Evolutionary conservation across 2,113 vertebrate species (phyloP).

Genomic region (Sapayoa aenigma): DNA sequence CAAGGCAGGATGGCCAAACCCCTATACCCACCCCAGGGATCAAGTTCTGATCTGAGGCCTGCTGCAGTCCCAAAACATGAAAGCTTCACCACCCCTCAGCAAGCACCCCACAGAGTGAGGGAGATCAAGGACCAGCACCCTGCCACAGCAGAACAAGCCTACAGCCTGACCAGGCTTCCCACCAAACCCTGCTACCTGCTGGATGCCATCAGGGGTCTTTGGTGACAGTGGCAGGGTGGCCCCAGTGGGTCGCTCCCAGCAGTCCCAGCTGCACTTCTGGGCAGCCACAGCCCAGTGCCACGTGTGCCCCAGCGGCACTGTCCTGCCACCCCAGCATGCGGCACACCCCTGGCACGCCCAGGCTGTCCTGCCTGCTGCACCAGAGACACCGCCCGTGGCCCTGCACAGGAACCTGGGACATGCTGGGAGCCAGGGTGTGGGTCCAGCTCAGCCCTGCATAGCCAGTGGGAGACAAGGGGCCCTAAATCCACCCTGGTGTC

Average conservation of each 20-base stretch:
- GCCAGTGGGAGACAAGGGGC: neutral
- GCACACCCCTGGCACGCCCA: neutral
- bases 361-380: neutral
- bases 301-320: neutral
- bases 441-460: neutral
- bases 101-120: neutral
- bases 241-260: neutral
- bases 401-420: neutral
- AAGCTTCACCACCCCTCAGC: accelerated
- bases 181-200: neutral
- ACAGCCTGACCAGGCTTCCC: neutral
- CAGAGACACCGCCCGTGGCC: neutral
- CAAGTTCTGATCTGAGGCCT: neutral
- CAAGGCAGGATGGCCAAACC: neutral
- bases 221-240: neutral
- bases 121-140: accelerated
- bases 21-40: neutral
- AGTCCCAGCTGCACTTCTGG: neutral
- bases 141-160: neutral
- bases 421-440: accelerated
- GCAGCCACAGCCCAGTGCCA: neutral
- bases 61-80: accelerated
- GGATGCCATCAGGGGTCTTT: neutral
- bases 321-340: neutral
- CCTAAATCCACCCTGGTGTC: neutral